Evolutionary conservation across 92 coral and sea anemone genomes (phyloP).

Genomic region (Paramuricea clavata): DNA sequence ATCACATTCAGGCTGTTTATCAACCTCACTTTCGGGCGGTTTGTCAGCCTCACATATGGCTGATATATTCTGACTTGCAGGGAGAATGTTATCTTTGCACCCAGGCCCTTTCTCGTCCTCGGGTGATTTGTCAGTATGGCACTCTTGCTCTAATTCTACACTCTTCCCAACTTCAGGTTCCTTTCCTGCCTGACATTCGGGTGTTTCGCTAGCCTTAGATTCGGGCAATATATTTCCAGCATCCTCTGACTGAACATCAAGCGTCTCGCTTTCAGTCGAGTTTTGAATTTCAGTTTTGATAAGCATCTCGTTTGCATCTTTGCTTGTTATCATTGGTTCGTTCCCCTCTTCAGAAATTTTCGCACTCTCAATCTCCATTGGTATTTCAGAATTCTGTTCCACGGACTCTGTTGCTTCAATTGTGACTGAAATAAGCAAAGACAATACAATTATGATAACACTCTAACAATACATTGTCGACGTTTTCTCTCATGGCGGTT

Average conservation of each 20-base stretch:
- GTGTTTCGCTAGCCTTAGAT: not conserved
- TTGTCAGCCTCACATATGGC: not conserved
- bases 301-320: not conserved
- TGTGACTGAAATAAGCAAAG: not conserved
- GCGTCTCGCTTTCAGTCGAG: constrained; percentile 20
- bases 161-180: not conserved
- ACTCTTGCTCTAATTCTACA: not conserved
- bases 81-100: not conserved
- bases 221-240: constrained; percentile 4
- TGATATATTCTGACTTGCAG: not conserved
- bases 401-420: not conserved
- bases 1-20: not conserved
- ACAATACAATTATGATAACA: not conserved
- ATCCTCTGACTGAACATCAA: not conserved
- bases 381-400: not conserved
- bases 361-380: not conserved
- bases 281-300: not conserved
- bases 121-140: not conserved
- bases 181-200: not conserved
- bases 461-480: constrained; percentile 1
- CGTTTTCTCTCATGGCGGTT: not conserved
- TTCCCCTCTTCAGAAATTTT: not conserved
- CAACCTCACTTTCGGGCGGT: not conserved
- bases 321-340: not conserved
- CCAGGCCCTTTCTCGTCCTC: not conserved